Base-by-base conservation (phyloP, 2,113 vertebrate species). In the Cervus canadensis region DNA sequence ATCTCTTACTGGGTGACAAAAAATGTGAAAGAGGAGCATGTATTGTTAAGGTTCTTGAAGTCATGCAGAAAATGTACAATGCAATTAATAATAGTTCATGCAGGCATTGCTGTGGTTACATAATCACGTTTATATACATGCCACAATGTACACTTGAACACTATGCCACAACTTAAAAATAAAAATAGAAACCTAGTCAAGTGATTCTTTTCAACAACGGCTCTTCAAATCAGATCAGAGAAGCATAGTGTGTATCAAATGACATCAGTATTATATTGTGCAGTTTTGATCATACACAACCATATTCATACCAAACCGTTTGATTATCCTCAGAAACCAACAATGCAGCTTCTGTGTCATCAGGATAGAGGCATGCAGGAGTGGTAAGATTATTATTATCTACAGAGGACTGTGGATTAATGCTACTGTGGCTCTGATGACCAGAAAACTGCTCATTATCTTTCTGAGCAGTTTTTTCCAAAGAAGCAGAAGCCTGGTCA, bases 221-320 rank as follows among this genome's bases (percentile, higher is more conserved):
- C 89, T 67, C 92, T 97, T 96, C 83, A 90, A 97, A 94, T 81
- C 56, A 96, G 82, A 25, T 52, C 91, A 97, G 94, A 98, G 17
- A 97, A 62, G 98, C 56, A 92, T 54, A 43, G 15, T 5, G 67
- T 64, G 23, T 30, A 89, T 96, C 17, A 96, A 91, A 57, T 82
- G 43, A 67, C 33, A 89, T 88, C 95, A 88, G n/a, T 89, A 95
- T 84, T 96, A 45, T 11, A 89, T 21, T 60, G 86, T 91, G 78
- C 1, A 59, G 43, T 95, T 85, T 83, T 98, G 78, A 95, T 99
- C 98, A 99, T 67, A 99, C 99, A 98, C 99, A 99, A 97, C 99
- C 99, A 95, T 99, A 99, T 98, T 99, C 99, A 56, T 99, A 99
- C 99, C 99, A 99, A 98, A 99, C 98, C 76, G 99, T 99, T 91